These are phyloP conservation scores for Marmota flaviventris DNA, from an alignment of 2,113 vertebrate species.

Conservation along the genomic window DNA sequence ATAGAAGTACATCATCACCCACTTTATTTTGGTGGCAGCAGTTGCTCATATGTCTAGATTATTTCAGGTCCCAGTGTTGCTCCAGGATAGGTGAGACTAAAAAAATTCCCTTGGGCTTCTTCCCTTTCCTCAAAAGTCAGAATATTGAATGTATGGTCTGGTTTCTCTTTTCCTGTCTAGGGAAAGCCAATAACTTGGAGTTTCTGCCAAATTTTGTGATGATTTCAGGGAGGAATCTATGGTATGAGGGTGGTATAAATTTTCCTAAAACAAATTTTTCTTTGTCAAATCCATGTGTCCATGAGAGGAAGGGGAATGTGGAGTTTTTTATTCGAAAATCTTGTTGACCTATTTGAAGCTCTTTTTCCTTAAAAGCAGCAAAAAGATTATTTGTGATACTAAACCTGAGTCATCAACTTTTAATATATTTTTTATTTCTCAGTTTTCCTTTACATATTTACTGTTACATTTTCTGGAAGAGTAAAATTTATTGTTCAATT, in stretches of 20 bases:
- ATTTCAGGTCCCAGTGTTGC: background rate
- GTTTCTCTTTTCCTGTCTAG: background rate
- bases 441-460: background rate
- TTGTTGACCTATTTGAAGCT: background rate
- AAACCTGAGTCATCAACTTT: background rate
- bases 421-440: background rate
- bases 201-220: background rate
- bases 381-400: background rate
- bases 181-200: background rate
- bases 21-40: background rate
- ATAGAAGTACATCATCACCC: background rate
- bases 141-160: background rate
- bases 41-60: background rate
- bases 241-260: background rate
- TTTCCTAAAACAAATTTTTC: background rate
- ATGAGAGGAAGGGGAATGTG: background rate
- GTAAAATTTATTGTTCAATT: conserved; percentile 18
- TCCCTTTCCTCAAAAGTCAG: background rate
- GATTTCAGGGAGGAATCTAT: background rate
- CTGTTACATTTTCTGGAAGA: background rate
- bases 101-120: too few relatives aligned
- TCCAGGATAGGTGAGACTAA: background rate
- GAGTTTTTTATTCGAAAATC: background rate
- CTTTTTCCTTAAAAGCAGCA: background rate
- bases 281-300: background rate